phyloP scores from a whole-genome alignment of 2,113 vertebrate genomes.

The Antechinus flavipes region DNA sequence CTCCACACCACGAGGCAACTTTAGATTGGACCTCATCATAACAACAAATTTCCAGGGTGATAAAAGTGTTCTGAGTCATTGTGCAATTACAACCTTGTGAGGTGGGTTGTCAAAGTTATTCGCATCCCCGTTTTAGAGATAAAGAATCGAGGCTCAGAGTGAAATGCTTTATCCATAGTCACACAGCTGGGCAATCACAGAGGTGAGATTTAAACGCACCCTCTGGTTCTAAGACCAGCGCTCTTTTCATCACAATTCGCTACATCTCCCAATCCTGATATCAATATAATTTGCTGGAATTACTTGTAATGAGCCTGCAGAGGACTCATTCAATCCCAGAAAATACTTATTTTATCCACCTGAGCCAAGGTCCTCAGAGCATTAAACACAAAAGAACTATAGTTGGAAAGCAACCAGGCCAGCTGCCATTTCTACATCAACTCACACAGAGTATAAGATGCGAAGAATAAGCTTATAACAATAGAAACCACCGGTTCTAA shows the following conservation, averaged over 20 bases:
- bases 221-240: background rate
- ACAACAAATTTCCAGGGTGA: background rate
- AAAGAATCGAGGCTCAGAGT: background rate
- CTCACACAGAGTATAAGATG: background rate
- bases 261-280: background rate
- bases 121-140: background rate
- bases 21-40: background rate
- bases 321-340: background rate
- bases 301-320: background rate
- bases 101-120: background rate
- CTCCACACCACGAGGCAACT: background rate
- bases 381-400: background rate
- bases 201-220: fast-evolving
- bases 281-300: background rate
- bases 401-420: background rate
- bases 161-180: background rate
- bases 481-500: background rate
- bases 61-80: background rate
- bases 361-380: background rate
- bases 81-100: background rate
- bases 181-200: background rate
- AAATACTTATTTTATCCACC: background rate
- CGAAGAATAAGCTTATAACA: background rate
- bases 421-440: background rate
- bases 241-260: background rate